A percentile compares a stretch with the other conserved stretches of the same genome.
These are phyloP conservation scores for Sebastes flavidus DNA, from an alignment of 2,797 vertebrate genomes.

Conservation along the genomic window DNA sequence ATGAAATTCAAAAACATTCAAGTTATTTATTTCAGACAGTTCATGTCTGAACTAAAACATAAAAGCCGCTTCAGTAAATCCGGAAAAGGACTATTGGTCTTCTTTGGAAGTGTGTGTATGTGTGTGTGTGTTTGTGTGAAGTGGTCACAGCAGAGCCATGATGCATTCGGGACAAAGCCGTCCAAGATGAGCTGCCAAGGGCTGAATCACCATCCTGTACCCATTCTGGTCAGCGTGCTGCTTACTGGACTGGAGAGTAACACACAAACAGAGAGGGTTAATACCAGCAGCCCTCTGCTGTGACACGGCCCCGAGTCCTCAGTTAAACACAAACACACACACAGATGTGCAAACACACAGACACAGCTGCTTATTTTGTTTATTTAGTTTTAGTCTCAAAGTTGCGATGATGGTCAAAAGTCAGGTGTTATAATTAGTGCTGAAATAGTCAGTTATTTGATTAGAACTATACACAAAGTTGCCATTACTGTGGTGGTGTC, in stretches of 20 bases:
- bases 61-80: constrained; percentile 2
- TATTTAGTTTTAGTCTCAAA: neutral
- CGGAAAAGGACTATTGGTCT: neutral
- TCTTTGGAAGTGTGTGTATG: neutral
- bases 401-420: neutral
- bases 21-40: constrained; percentile 5
- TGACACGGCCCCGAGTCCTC: neutral
- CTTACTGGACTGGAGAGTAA: constrained; percentile 34
- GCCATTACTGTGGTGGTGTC: too few species aligned
- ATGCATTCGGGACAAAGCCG: constrained; percentile 49
- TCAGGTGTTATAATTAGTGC: neutral
- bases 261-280: constrained; percentile 47
- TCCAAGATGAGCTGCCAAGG: constrained; percentile 27
- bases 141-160: constrained; percentile 18
- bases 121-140: neutral
- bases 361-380: neutral
- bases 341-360: constrained; percentile 65
- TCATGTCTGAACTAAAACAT: constrained; percentile 3
- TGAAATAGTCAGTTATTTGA: neutral
- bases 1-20: constrained; percentile 35
- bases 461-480: neutral
- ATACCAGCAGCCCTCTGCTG: constrained; percentile 20
- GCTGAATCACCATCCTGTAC: constrained; percentile 40
- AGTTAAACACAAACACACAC: constrained; percentile 47
- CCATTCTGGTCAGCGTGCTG: constrained; percentile 33